Conservation (phyloP, 2,797 vertebrate species). For the Clarias platycephalus region DNA sequence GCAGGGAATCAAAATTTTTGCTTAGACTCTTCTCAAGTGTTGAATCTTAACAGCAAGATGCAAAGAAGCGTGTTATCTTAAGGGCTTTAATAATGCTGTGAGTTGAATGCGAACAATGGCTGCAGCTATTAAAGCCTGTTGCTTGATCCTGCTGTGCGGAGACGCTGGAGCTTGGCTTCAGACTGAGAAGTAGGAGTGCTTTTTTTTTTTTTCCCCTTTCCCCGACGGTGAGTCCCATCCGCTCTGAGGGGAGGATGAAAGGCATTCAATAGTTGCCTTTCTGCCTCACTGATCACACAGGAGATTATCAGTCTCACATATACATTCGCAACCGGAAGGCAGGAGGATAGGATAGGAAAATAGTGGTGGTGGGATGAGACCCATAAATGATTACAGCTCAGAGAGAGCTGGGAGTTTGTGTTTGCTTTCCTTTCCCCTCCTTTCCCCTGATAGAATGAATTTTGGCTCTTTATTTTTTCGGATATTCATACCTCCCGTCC, state of each 20-base stretch:
- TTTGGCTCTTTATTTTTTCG: slow-evolving; percentile 13
- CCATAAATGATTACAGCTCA: slow-evolving; percentile 35
- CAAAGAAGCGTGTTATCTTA: slow-evolving; percentile 37
- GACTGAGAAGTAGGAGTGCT: slow-evolving; percentile 59
- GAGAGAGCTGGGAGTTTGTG: slow-evolving; percentile 21
- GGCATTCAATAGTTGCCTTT: slow-evolving; percentile 67
- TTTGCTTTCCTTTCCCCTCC: not conserved
- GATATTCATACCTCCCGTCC: slow-evolving; percentile 16
- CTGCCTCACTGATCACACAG: slow-evolving; percentile 65
- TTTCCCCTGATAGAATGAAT: slow-evolving; percentile 2
- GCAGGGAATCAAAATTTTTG: not conserved
- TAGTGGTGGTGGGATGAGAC: slow-evolving; percentile 1
- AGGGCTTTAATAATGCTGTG: slow-evolving; percentile 62
- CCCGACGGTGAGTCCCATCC: slow-evolving; percentile 42
- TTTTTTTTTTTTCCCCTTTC: slow-evolving; percentile 17
- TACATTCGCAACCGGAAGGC: slow-evolving; percentile 63
- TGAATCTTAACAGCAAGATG: slow-evolving; percentile 28
- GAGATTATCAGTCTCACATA: slow-evolving; percentile 70
- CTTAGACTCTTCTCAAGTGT: slow-evolving; percentile 14
- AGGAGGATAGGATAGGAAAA: slow-evolving; percentile 51
- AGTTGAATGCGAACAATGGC: slow-evolving; percentile 62
- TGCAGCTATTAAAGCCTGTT: slow-evolving; percentile 49
- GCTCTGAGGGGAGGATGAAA: slow-evolving; percentile 47
- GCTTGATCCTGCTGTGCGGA: slow-evolving; percentile 53
- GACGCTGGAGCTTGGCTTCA: slow-evolving; percentile 49